These are phyloP conservation scores for Epizoanthus stellaris DNA, from an alignment of 92 coral and sea anemone species.

Conservation along the genomic window DNA sequence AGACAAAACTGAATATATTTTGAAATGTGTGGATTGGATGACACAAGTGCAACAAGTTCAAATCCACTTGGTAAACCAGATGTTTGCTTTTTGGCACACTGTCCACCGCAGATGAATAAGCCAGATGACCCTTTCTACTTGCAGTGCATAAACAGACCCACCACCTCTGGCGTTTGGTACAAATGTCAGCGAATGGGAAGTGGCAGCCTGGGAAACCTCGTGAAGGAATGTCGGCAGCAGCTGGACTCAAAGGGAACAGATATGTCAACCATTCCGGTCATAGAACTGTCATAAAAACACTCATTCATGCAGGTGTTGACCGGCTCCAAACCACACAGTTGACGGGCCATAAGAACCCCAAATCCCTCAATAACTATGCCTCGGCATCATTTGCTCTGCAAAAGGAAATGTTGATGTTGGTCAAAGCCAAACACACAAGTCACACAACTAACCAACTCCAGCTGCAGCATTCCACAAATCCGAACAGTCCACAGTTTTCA, in stretches of 20 bases:
- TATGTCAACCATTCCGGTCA: neutral
- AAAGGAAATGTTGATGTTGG: neutral
- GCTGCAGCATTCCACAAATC: no score
- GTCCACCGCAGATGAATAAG: constrained; percentile 34
- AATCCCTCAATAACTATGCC: neutral
- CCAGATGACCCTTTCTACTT: constrained; percentile 21
- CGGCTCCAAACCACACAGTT: neutral
- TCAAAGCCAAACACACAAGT: neutral
- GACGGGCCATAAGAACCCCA: neutral
- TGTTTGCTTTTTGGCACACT: neutral
- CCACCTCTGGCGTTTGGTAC: constrained; percentile 1
- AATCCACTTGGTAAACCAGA: no score
- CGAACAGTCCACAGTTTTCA: no score
- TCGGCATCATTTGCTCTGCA: neutral
- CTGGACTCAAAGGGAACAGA: no score
- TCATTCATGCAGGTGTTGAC: constrained; percentile 2
- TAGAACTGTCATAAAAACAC: neutral
- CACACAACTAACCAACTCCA: neutral
- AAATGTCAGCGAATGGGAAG: neutral
- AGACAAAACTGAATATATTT: no score
- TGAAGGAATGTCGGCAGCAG: neutral
- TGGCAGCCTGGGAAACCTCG: neutral
- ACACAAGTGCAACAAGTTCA: no score
- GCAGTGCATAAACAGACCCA: constrained; percentile 1
- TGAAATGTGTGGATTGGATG: no score